Evolutionary conservation across 2,888 invertebrate genomes (phyloP).

Genomic region (Eremobia ochroleuca): DNA sequence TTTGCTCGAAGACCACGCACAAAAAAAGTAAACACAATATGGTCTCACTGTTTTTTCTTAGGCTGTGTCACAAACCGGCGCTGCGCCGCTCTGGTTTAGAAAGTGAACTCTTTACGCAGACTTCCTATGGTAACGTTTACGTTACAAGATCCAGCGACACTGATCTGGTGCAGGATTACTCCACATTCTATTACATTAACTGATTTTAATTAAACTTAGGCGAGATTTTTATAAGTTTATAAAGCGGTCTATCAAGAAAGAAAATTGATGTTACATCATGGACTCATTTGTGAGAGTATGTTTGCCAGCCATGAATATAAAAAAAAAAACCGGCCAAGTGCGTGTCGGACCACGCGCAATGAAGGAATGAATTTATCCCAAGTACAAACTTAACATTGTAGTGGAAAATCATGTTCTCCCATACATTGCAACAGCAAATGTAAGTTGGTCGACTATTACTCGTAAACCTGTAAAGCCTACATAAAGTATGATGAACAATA

Average conservation of each 20-base stretch:
- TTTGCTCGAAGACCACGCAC: neutral
- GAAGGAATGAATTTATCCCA: too few relatives aligned
- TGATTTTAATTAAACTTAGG: constrained; percentile 43
- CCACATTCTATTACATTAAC: constrained; percentile 57
- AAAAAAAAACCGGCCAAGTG: too few relatives aligned
- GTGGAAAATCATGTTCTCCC: too few relatives aligned
- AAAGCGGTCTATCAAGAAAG: neutral
- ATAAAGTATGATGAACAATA: constrained; percentile 18
- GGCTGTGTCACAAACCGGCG: constrained; percentile 55
- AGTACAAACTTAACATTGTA: too few relatives aligned
- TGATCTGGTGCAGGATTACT: constrained; percentile 57
- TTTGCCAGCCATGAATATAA: too few relatives aligned
- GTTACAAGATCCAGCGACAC: constrained; percentile 56
- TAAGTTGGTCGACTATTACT: too few relatives aligned
- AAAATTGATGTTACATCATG: neutral
- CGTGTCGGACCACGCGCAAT: too few relatives aligned
- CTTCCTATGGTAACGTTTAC: constrained; percentile 69
- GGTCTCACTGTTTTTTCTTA: constrained; percentile 30
- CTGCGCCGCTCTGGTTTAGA: constrained; percentile 73
- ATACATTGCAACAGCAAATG: too few relatives aligned
- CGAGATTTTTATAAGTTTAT: constrained; percentile 1
- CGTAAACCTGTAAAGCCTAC: too few relatives aligned
- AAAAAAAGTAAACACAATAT: constrained; percentile 23
- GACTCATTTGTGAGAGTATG: neutral
- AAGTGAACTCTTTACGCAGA: constrained; percentile 74